Evolutionary conservation across 35 echinoderm and acorn worm genomes (phyloP).

Genomic region (Holothuria glaberrima): DNA sequence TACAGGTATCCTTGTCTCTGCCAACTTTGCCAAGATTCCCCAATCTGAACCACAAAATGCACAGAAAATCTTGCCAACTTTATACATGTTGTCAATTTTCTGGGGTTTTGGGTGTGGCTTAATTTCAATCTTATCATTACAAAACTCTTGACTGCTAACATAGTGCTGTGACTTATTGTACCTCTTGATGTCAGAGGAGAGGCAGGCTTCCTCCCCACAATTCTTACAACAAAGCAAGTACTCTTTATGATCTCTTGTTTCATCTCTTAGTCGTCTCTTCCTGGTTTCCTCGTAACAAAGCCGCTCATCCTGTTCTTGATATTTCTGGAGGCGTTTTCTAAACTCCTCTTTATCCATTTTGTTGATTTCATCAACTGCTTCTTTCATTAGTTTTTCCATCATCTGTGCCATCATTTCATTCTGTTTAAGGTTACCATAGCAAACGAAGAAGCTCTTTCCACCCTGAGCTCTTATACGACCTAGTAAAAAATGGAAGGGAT

Average conservation of each 20-base stretch:
- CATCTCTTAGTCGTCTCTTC: not conserved
- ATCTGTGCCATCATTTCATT: conserved; percentile 21
- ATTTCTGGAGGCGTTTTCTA: not conserved
- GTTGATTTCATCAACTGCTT: conserved; percentile 33
- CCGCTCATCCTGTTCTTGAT: conserved; percentile 7
- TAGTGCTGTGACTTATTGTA: conserved; percentile 48
- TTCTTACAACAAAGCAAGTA: conserved; percentile 46
- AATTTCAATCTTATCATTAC: conserved; percentile 34
- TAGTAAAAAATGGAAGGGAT: not conserved
- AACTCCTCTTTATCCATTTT: not conserved
- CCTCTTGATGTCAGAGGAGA: conserved; percentile 41
- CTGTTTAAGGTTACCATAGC: conserved; percentile 49
- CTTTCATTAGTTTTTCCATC: conserved; percentile 22
- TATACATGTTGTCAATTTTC: conserved; percentile 20
- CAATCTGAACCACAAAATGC: conserved; percentile 1
- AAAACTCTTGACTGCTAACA: conserved; percentile 31
- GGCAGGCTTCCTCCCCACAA: conserved; percentile 30
- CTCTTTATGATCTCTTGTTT: conserved; percentile 3
- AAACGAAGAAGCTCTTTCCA: conserved; percentile 50
- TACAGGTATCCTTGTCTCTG: not conserved
- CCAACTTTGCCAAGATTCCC: conserved; percentile 46
- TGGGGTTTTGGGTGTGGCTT: conserved; percentile 37
- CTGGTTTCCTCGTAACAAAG: not conserved
- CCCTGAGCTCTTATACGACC: conserved; percentile 27
- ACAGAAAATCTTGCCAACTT: conserved; percentile 30